Evolutionary conservation across 2,797 vertebrate genomes (phyloP).

Genomic region (Karalla daura): DNA sequence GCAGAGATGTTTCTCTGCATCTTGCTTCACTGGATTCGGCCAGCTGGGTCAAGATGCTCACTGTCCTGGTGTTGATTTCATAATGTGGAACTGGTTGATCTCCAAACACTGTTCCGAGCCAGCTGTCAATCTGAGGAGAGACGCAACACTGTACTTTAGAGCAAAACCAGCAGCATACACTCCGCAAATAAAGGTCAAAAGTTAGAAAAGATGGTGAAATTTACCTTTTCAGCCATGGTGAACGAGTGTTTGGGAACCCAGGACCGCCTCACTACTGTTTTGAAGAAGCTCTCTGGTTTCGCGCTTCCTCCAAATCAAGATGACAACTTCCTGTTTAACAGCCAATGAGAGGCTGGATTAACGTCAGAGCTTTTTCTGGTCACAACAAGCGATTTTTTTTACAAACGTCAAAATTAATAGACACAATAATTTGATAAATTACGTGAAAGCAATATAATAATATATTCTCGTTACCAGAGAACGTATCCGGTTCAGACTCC

Average conservation of each 20-base stretch:
- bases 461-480: accelerated
- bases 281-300: conserved; percentile 22
- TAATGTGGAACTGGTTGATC: conserved; percentile 79
- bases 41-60: conserved; percentile 84
- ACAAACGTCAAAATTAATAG: neutral
- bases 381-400: accelerated
- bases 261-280: too few species aligned
- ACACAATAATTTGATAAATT: accelerated
- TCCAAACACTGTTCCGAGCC: conserved; percentile 84
- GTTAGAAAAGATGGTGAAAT: accelerated
- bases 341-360: conserved; percentile 31
- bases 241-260: neutral
- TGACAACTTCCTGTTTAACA: conserved; percentile 57
- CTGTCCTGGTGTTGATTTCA: conserved; percentile 83
- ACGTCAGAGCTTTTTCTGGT: accelerated
- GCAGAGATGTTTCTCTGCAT: conserved; percentile 79
- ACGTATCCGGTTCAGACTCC: neutral
- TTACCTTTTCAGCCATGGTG: conserved; percentile 82
- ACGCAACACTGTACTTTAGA: neutral
- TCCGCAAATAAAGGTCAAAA: too few species aligned
- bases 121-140: conserved; percentile 82
- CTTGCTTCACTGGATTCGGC: conserved; percentile 75
- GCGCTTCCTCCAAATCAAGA: conserved; percentile 27
- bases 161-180: neutral
- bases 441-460: neutral